phyloP scores from a whole-genome alignment of 2,797 vertebrate genomes.

The Scleropages formosus region DNA sequence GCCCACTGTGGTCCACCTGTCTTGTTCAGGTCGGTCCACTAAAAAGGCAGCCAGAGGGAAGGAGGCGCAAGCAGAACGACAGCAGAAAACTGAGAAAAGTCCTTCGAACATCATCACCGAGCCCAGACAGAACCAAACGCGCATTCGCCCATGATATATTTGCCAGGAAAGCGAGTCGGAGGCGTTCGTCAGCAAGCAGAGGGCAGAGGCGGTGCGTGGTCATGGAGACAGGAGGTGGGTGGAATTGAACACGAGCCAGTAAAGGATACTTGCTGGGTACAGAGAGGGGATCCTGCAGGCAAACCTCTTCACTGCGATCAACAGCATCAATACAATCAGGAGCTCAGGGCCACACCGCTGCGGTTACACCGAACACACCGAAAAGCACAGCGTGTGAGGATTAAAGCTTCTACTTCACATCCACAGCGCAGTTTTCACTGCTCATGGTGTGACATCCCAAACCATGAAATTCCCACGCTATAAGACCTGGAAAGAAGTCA shows the following conservation, averaged over 20 bases:
- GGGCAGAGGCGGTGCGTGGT: not conserved
- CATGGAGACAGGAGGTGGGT: constrained; percentile 23
- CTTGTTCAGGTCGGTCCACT: no score
- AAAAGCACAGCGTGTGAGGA: not conserved
- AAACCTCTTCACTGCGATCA: not conserved
- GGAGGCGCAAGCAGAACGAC: no score
- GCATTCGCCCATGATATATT: not conserved
- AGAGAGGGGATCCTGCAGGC: not conserved
- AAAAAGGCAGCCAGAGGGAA: no score
- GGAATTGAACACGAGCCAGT: constrained; percentile 35
- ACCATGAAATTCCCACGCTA: no score
- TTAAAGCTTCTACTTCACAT: no score
- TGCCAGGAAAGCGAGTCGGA: not conserved
- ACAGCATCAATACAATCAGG: not conserved
- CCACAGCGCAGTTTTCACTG: no score
- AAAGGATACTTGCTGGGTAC: constrained; percentile 15
- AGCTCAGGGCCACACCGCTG: not conserved
- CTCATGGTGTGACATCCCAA: no score
- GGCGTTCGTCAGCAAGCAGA: not conserved
- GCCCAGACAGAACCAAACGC: no score
- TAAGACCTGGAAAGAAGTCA: no score
- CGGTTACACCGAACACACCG: not conserved
- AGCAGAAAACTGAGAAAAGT: no score
- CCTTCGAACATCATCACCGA: no score
- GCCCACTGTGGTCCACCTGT: no score